Evolutionary conservation across 1,140 invertebrate genomes (phyloP).

Genomic region (Cryptotermes secundus): DNA sequence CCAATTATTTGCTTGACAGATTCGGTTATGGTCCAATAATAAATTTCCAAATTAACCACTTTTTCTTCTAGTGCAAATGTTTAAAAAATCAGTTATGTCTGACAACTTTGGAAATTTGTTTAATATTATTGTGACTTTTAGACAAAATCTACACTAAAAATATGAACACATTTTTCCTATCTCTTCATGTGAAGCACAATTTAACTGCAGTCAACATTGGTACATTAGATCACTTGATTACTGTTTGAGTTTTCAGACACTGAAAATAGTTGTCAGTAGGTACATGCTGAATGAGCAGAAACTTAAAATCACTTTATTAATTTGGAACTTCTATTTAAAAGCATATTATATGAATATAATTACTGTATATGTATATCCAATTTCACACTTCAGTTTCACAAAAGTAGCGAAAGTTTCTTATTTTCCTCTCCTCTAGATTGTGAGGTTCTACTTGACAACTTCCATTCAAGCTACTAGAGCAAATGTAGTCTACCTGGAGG

Average conservation of each 20-base stretch:
- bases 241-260: too few species aligned
- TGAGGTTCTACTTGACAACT: neutral
- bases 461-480: neutral
- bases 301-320: neutral
- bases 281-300: neutral
- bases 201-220: too few species aligned
- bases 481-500: neutral
- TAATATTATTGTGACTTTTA: too few species aligned
- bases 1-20: neutral
- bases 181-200: too few species aligned
- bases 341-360: too few species aligned
- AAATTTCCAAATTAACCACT: too few species aligned
- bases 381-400: constrained; percentile 1
- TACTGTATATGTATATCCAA: neutral
- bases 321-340: neutral
- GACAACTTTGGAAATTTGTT: too few species aligned
- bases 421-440: neutral
- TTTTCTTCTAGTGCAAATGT: neutral
- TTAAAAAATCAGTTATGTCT: neutral
- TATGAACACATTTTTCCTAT: too few species aligned
- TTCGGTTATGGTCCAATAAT: too few species aligned
- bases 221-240: too few species aligned
- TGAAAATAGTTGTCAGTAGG: too few species aligned
- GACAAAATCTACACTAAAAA: too few species aligned
- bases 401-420: neutral